These are phyloP conservation scores for Sepiola atlantica DNA, from an alignment of 2,888 invertebrate genomes.

Conservation along the genomic window DNA sequence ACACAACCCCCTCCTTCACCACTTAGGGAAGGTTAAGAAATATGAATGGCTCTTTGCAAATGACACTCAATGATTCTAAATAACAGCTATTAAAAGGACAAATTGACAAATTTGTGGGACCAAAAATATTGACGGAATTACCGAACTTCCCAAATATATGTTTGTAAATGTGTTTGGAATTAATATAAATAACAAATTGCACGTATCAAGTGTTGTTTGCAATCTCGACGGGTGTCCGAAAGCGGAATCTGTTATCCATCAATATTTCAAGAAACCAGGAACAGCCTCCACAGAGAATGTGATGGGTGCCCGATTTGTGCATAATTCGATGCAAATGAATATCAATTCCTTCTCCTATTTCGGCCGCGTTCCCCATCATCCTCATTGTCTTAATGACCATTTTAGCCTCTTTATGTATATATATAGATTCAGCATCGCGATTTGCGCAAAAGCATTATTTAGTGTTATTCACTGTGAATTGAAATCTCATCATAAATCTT, in stretches of 20 bases:
- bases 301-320: not conserved
- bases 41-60: not conserved
- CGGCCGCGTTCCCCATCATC: not conserved
- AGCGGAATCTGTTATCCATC: not conserved
- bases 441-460: not conserved
- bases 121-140: not conserved
- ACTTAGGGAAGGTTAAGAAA: not conserved
- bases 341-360: not conserved
- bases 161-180: not conserved
- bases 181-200: not conserved
- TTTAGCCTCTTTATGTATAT: not conserved
- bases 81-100: not conserved
- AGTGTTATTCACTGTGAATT: not conserved
- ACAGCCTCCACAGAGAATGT: not conserved
- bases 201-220: not conserved
- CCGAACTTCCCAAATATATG: not conserved
- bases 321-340: not conserved
- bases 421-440: not conserved
- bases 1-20: not conserved
- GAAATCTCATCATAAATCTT: conserved; percentile 19
- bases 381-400: not conserved
- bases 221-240: not conserved
- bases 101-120: not conserved
- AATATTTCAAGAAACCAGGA: not conserved
- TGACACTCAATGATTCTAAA: not conserved